These are phyloP conservation scores for Zoanthus solanderi DNA, from an alignment of 92 coral and sea anemone genomes.

Conservation along the genomic window DNA sequence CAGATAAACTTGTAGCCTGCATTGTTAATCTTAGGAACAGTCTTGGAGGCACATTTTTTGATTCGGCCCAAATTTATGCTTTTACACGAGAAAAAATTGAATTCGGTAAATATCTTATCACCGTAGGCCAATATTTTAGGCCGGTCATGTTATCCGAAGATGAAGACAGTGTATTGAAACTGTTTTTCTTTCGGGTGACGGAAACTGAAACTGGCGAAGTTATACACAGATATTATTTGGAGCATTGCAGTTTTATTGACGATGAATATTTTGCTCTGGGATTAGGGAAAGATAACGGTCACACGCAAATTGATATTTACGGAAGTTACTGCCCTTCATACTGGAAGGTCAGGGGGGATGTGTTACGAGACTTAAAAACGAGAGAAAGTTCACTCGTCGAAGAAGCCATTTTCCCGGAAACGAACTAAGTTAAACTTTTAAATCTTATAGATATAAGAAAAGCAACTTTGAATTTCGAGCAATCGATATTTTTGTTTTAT, in stretches of 20 bases:
- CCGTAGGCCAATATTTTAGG: slow-evolving; percentile 85
- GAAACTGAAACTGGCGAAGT: slow-evolving; percentile 78
- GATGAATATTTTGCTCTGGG: slow-evolving; percentile 80
- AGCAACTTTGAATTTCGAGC: too few species aligned
- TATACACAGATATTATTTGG: slow-evolving; percentile 72
- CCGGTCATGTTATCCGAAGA: slow-evolving; percentile 85
- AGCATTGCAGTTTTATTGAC: slow-evolving; percentile 81
- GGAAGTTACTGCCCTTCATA: slow-evolving; percentile 84
- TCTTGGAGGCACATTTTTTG: slow-evolving; percentile 72
- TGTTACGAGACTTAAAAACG: slow-evolving; percentile 30
- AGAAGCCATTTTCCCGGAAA: background rate
- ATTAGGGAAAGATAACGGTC: slow-evolving; percentile 69
- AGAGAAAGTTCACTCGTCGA: slow-evolving; percentile 4
- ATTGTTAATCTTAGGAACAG: slow-evolving; percentile 61
- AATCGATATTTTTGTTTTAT: too few species aligned
- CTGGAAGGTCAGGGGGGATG: slow-evolving; percentile 62
- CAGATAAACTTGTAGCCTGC: slow-evolving; percentile 71
- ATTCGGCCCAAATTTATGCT: slow-evolving; percentile 70
- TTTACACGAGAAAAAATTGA: slow-evolving; percentile 81
- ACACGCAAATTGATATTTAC: slow-evolving; percentile 76
- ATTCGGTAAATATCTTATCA: slow-evolving; percentile 61
- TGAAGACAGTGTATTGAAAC: slow-evolving; percentile 79
- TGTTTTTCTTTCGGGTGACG: slow-evolving; percentile 76
- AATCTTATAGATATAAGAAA: background rate
- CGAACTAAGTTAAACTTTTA: background rate